These are phyloP conservation scores for Kryphioiulus occultus DNA, from an alignment of 2,888 invertebrate species.

Conservation along the genomic window DNA sequence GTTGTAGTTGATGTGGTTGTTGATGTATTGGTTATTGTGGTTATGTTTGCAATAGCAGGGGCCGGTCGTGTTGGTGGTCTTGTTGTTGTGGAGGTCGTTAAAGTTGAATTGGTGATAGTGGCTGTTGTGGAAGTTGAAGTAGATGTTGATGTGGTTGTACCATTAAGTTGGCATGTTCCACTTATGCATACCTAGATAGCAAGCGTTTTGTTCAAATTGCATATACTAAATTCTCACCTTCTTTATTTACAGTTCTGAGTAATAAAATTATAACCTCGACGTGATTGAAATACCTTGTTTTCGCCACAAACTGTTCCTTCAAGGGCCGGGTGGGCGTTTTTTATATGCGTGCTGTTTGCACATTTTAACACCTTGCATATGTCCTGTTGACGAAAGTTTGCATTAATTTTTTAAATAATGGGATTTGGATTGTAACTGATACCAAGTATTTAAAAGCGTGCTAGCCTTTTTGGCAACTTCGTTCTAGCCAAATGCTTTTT, in stretches of 20 bases:
- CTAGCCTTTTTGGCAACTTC: no score
- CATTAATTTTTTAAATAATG: neutral
- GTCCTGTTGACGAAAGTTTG: slow-evolving; percentile 56
- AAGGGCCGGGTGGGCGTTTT: slow-evolving; percentile 61
- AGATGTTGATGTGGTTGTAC: neutral
- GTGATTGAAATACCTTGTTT: slow-evolving; percentile 18
- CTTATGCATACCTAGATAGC: neutral
- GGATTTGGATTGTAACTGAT: neutral
- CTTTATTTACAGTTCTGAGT: neutral
- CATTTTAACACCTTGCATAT: slow-evolving; percentile 62
- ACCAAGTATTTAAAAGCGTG: no score
- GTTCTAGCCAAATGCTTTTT: neutral
- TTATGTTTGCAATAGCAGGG: neutral
- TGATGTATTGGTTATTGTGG: neutral
- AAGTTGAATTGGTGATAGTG: neutral
- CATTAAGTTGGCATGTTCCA: neutral
- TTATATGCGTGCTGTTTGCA: slow-evolving; percentile 60
- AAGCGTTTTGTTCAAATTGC: no score
- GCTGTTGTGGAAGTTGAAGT: neutral
- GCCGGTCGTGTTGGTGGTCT: neutral
- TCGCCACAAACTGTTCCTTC: slow-evolving; percentile 61
- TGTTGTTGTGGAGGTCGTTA: neutral
- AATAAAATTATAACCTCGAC: neutral
- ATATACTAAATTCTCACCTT: neutral
- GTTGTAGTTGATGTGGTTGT: neutral